Conservation (phyloP, 2,113 vertebrate genomes). For the Nothoprocta perdicaria region DNA sequence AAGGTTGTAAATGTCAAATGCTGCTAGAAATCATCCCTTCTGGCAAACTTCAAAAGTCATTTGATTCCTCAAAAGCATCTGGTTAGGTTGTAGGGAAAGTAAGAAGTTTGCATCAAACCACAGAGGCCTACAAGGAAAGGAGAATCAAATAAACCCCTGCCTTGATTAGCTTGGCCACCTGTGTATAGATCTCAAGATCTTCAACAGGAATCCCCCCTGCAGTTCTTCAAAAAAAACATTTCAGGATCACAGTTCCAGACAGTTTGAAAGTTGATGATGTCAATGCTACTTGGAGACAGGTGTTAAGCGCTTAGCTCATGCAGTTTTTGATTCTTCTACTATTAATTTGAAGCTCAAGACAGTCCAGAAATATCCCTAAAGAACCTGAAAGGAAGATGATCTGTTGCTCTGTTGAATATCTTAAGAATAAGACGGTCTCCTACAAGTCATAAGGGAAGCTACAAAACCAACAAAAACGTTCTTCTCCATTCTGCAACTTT, state of each 20-base stretch:
- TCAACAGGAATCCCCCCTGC: not conserved
- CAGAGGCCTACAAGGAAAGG: not conserved
- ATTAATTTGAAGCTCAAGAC: not conserved
- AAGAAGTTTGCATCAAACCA: conserved; percentile 18
- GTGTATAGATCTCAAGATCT: not conserved
- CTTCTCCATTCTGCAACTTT: not conserved
- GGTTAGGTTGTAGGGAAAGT: not conserved
- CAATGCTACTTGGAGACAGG: not conserved
- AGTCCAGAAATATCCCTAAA: not conserved
- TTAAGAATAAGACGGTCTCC: not conserved
- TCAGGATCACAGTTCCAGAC: not conserved
- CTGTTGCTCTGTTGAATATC: not conserved
- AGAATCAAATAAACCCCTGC: not conserved
- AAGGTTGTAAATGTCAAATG: not conserved
- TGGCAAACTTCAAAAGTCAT: not conserved
- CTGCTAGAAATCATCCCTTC: not conserved
- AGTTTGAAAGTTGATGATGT: not conserved
- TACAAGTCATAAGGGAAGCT: not conserved
- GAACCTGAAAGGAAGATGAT: not conserved
- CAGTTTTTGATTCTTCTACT: not conserved
- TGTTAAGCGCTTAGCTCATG: not conserved
- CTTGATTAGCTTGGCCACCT: not conserved
- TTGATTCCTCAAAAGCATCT: not conserved
- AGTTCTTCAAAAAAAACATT: not conserved
- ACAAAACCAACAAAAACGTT: not conserved